Evolutionary conservation across 2,888 invertebrate genomes (phyloP).

Genomic region (Ischnus inquisitorius): DNA sequence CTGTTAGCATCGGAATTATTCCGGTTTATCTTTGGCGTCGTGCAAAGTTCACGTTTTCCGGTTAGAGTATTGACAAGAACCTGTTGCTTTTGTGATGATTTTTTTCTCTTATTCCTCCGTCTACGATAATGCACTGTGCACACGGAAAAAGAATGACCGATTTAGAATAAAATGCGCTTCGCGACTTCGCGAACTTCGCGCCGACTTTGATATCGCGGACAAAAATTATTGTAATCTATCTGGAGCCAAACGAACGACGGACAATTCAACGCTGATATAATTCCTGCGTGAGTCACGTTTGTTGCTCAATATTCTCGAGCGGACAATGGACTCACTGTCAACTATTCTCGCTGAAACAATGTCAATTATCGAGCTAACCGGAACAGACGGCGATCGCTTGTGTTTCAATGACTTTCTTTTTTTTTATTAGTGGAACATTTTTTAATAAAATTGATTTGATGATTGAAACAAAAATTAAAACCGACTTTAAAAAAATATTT

Average conservation of each 20-base stretch:
- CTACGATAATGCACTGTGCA: neutral
- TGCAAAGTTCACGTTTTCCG: slow-evolving; percentile 45
- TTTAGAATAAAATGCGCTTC: neutral
- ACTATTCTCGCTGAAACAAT: slow-evolving; percentile 19
- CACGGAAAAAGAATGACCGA: neutral
- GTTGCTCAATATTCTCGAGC: slow-evolving; percentile 18
- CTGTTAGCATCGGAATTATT: slow-evolving; percentile 28
- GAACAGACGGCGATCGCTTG: too few relatives aligned
- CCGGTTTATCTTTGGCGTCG: slow-evolving; percentile 16
- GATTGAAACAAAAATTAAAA: too few relatives aligned
- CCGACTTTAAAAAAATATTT: too few relatives aligned
- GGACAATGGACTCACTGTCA: slow-evolving; percentile 50
- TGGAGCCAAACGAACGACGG: neutral
- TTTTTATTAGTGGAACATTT: neutral
- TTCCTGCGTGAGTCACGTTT: slow-evolving; percentile 5
- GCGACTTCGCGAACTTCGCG: neutral
- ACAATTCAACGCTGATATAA: neutral
- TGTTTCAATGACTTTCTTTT: neutral
- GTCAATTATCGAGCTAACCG: slow-evolving; percentile 1
- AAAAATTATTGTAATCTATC: slow-evolving; percentile 10
- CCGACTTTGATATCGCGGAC: neutral
- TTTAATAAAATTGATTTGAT: too few relatives aligned
- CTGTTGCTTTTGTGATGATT: neutral
- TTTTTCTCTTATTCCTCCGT: neutral
- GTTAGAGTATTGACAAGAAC: neutral